phyloP scores from a whole-genome alignment of 2,797 vertebrate genomes.

The Sebastes paucispinis region DNA sequence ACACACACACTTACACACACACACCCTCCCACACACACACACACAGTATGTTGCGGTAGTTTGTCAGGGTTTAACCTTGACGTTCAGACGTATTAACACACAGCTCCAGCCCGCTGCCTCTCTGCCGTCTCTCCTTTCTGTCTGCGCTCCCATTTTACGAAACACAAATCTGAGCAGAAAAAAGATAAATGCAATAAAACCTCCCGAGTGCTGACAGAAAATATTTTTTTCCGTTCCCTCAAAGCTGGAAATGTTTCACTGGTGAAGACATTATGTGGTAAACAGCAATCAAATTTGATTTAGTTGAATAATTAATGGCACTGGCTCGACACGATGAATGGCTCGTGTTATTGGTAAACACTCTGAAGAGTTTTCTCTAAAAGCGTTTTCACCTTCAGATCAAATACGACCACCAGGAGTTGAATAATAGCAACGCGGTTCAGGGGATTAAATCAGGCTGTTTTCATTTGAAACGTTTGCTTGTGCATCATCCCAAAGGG shows the following conservation, averaged over 20 bases:
- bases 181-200: not conserved
- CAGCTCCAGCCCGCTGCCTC: not conserved
- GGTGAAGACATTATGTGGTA: not conserved
- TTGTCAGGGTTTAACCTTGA: constrained; percentile 23
- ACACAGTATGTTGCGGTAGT: not conserved
- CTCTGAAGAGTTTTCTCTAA: not conserved
- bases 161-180: not conserved
- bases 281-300: not conserved
- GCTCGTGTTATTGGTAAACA: not conserved
- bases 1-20: not conserved
- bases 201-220: not conserved
- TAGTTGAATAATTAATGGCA: not conserved
- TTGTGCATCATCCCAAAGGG: not conserved
- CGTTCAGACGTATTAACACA: not conserved
- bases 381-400: not conserved
- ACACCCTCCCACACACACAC: not conserved
- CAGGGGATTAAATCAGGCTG: not conserved
- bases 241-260: not conserved
- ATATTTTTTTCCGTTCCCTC: not conserved
- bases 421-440: not conserved
- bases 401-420: not conserved
- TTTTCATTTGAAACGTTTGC: not conserved
- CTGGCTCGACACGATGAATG: not conserved
- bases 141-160: not conserved
- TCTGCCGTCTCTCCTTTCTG: not conserved